Evolutionary conservation across 2,113 vertebrate species (phyloP), one percentile per base, ranked within the genome.

Genomic region (Trematocara zebra): DNA sequence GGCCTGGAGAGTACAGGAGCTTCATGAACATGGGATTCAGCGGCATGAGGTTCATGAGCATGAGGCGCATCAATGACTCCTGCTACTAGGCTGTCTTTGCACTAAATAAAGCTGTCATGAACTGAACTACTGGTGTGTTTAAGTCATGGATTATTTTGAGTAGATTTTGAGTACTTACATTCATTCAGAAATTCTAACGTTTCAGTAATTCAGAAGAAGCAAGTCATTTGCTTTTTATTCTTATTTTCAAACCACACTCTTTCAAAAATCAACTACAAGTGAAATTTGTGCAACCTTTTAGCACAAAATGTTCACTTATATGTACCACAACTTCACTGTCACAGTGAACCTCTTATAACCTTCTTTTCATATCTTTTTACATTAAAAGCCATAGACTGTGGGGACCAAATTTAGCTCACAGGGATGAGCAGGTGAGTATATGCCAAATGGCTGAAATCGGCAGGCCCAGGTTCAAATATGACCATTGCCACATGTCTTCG

Each of bases 41-140:
- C 35, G 23, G 85, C 76, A 92, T 89, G 87, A 94, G 81, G 86
- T 90, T 93, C 92, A 94, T 94, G 93, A 95, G 94, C 92, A 95
- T 95, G 92, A 94, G 82, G 87, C 94, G 92, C 88, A 95, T 95
- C 94, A 91, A 8, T 18, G 95, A 95, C 82, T 93, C 95, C 86
- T 95, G 85, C 86, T 93, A 93, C 42, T 95, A 95, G 42, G 80
- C 64, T 80, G 80, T 86, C 78, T 74, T 23, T 85, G 88, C 86
- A 88, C 91, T 88, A 8, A 95, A 92, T 94, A 95, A 95, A 95
- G 17, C 91, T 93, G 89, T 93, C 88, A 28, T 12, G 49, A 89
- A 52, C 42, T 91, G 17, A 89, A 37, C 49, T 81, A 8, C 11
- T 64, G 14, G 1, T 67, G 42, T 74, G 56, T 40, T 54, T 6